These are phyloP conservation scores for Leptestheria dahalacensis DNA, from an alignment of 1,140 invertebrate species.

Conservation along the genomic window DNA sequence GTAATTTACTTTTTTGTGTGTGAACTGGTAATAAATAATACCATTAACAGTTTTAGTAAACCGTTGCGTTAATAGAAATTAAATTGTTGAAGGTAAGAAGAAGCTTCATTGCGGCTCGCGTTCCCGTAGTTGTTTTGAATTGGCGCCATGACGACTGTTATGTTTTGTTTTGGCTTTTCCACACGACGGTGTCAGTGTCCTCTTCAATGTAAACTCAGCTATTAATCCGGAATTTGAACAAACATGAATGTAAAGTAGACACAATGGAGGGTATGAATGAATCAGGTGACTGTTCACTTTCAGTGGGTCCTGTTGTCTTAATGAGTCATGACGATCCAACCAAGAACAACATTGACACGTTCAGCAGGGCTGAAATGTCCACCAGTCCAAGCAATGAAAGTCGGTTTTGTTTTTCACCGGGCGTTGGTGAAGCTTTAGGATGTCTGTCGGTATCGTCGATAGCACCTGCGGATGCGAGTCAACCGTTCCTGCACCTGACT, in stretches of 20 bases:
- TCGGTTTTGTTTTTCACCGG: background rate
- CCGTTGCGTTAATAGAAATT: too few relatives aligned
- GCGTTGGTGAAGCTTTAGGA: background rate
- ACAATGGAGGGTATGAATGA: slow-evolving; percentile 2
- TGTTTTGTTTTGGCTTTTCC: too few relatives aligned
- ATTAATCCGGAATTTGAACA: background rate
- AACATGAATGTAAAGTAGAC: background rate
- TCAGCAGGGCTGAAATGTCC: background rate
- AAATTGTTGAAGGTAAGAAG: too few relatives aligned
- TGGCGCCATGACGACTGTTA: too few relatives aligned
- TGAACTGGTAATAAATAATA: too few relatives aligned
- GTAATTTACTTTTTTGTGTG: too few relatives aligned
- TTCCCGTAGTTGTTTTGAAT: too few relatives aligned
- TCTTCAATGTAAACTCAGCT: too few relatives aligned
- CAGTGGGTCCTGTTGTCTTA: background rate
- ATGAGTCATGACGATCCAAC: background rate
- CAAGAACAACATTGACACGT: background rate
- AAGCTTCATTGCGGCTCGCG: too few relatives aligned
- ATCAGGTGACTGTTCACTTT: background rate
- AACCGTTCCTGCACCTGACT: background rate
- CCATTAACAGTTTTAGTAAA: too few relatives aligned
- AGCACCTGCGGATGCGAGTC: background rate
- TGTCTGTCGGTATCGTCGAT: slow-evolving; percentile 1
- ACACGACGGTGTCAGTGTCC: too few relatives aligned
- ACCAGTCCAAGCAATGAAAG: background rate